phyloP scores from a whole-genome alignment of 2,113 vertebrate genomes.

The Pseudopipra pipra region DNA sequence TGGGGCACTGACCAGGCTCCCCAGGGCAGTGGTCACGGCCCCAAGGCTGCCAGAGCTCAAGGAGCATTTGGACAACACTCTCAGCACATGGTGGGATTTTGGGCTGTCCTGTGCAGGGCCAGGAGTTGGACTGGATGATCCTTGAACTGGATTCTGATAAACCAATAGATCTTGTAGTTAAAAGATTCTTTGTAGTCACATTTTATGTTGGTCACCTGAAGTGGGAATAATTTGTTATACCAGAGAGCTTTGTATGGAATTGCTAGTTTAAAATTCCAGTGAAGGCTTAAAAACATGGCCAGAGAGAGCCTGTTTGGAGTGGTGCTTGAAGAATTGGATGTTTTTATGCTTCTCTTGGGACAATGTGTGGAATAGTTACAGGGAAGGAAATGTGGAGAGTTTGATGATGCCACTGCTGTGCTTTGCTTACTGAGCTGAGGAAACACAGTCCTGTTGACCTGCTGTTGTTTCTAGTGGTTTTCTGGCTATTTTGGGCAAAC shows the following conservation, averaged over 20 bases:
- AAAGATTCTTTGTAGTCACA: background rate
- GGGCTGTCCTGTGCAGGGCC: background rate
- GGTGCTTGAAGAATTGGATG: background rate
- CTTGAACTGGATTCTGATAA: background rate
- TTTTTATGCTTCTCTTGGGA: background rate
- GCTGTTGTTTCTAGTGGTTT: background rate
- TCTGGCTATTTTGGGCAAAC: background rate
- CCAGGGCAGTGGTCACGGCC: background rate
- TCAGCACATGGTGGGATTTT: background rate
- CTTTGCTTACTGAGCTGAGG: background rate
- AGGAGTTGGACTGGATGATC: background rate
- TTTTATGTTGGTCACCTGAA: background rate
- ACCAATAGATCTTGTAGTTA: background rate
- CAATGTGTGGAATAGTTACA: background rate
- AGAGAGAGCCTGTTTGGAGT: background rate
- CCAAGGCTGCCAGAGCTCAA: background rate
- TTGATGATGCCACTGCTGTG: background rate
- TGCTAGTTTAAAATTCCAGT: background rate
- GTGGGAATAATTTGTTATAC: background rate
- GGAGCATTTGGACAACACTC: rapidly evolving
- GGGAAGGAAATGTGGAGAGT: background rate
- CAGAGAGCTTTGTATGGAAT: background rate
- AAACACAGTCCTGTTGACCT: background rate
- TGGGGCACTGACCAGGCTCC: background rate
- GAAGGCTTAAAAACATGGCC: background rate